Evolutionary conservation across 53 echinoderm and acorn worm genomes (phyloP), one percentile per base, ranked within the genome.

Genomic region (Mesocentrotus franciscanus): DNA sequence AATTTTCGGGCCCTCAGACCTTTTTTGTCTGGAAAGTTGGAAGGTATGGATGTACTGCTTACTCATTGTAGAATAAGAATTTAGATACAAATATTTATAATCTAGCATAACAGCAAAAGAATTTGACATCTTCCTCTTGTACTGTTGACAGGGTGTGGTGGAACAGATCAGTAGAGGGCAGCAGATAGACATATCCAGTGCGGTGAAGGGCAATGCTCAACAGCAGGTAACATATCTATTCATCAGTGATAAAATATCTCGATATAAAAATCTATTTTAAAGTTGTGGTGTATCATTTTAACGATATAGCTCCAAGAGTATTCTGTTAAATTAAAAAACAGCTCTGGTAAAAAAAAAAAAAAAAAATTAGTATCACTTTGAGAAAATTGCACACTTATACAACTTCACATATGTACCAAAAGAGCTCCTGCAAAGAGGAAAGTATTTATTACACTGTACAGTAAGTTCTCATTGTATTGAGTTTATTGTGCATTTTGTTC

Each of bases 91-190:
- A 18, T 68, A 68, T 68, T 68, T 68, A 24, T 24, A 20, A 20
- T 68, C 24, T 24, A 68, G 24, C 26, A 5, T 68, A 68, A 22
- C 26, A 68, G 68, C 24, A 24, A 20, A 26, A 24, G 6, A 22
- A 68, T 24, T 24, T 18, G 6, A 49, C 74, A 74, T 49, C 9
- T 55, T 84, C 5, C 10, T 87, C 59, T 87, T 62, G 66, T 91
- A 57, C 22, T 17, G 1, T 66, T 91, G 16, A 27, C 92, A 92
- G 92, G 92, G 92, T 66, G 92, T 92, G 42, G 92, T 92, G 56
- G 92, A 92, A 74, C 92, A 92, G 75, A 92, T 92, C 92, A 92
- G 35, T 68, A 92, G 56, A 34, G 92, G 92, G 29, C 76, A 75
- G 92, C 27, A 71, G 92, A 92, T 92, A 20, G 74, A 92, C 22